A percentile compares a stretch with the other conserved stretches of the same genome.
Conservation (phyloP, 2,888 invertebrate genomes). For the Monoplex corrugatus region DNA sequence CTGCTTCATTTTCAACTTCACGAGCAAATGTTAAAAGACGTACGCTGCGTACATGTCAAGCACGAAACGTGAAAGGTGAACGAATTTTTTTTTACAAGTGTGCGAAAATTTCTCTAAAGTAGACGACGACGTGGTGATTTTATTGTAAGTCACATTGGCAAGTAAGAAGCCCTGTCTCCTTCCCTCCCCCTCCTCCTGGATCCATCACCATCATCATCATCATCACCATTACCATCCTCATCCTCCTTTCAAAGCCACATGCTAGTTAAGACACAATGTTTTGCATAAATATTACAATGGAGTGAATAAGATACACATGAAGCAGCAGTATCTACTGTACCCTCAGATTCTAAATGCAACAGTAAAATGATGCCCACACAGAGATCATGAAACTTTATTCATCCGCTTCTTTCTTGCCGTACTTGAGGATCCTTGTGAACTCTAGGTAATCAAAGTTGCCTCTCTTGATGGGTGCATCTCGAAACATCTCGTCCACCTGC, state of each 20-base stretch:
- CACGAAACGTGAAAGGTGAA: too few species aligned
- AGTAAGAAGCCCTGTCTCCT: too few species aligned
- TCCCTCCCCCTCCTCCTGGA: too few species aligned
- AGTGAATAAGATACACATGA: not conserved
- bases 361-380: not conserved
- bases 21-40: too few species aligned
- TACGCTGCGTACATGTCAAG: too few species aligned
- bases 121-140: too few species aligned
- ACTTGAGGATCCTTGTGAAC: slow-evolving; percentile 98
- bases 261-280: not conserved
- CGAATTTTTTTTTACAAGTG: too few species aligned
- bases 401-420: slow-evolving; percentile 95
- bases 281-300: not conserved
- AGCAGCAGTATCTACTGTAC: not conserved
- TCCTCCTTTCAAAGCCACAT: not conserved
- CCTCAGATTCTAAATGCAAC: not conserved
- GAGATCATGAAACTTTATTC: slow-evolving; percentile 12
- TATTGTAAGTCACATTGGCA: too few species aligned
- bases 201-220: too few species aligned
- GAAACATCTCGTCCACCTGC: slow-evolving; percentile 96
- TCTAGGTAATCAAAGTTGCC: slow-evolving; percentile 97
- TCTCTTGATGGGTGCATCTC: slow-evolving; percentile 98
- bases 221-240: too few species aligned
- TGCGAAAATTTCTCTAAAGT: too few species aligned
- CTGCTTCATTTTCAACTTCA: too few species aligned